A percentile compares a stretch with the other conserved stretches of the same genome.
Conservation (phyloP, 2,888 invertebrate genomes). For the Meteorus cinctellus region DNA sequence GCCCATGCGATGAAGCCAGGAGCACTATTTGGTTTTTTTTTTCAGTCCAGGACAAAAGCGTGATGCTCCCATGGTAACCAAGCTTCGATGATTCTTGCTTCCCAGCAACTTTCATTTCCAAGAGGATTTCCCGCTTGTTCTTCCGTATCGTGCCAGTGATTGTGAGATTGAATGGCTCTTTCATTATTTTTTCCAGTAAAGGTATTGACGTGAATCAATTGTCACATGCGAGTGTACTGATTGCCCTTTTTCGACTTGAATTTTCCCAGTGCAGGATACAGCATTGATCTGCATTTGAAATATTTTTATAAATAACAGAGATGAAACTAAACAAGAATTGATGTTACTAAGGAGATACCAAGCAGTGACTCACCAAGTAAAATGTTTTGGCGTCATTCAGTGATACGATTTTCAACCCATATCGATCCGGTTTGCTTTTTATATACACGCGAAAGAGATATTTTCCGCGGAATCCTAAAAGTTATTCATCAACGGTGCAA, state of each 20-base stretch:
- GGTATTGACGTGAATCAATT: slow-evolving; percentile 42
- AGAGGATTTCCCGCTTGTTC: slow-evolving; percentile 40
- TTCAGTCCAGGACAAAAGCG: background rate
- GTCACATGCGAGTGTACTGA: slow-evolving; percentile 29
- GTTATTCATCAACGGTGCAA: slow-evolving; percentile 59
- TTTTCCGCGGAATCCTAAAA: slow-evolving; percentile 53
- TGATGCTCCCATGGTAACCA: background rate
- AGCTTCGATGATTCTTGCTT: background rate
- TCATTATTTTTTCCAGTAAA: slow-evolving; percentile 23
- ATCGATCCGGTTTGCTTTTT: slow-evolving; percentile 39
- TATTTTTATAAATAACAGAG: too few relatives aligned
- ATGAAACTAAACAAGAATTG: too few relatives aligned
- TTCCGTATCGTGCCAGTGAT: slow-evolving; percentile 39
- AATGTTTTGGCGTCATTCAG: slow-evolving; percentile 35
- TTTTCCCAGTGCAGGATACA: slow-evolving; percentile 33
- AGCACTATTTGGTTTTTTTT: slow-evolving; percentile 17
- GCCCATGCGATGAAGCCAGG: background rate
- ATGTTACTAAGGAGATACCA: too few relatives aligned
- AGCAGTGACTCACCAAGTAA: too few relatives aligned
- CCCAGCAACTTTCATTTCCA: slow-evolving; percentile 35
- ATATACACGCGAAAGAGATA: slow-evolving; percentile 37
- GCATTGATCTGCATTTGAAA: too few relatives aligned
- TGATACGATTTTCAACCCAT: slow-evolving; percentile 40
- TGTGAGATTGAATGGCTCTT: slow-evolving; percentile 30
- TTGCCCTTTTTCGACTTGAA: slow-evolving; percentile 11